Base-by-base conservation (phyloP, 1,140 invertebrate species). In the Micrasema longulum region DNA sequence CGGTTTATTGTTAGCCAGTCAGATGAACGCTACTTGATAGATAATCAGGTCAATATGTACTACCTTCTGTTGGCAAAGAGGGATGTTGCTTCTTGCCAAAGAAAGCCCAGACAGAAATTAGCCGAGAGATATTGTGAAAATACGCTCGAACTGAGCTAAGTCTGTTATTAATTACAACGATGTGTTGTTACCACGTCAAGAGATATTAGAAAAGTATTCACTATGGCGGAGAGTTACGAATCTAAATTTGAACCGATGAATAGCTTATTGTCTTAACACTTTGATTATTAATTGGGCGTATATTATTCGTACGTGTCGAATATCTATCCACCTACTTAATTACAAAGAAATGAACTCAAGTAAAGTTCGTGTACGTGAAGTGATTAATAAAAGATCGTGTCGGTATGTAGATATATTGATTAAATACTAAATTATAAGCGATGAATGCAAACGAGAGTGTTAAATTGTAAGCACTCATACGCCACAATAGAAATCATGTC, bases 251-350 rank as follows among this genome's bases (percentile, higher is more conserved):
- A 45, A 9, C 23, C 16, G 60, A 47, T 14, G 45, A n/a, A n/a
- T n/a, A n/a, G 41, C 60, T 4, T 62, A 64, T 31, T 64, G 60
- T 64, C 22, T 64, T 14, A 23, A 31, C 23, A 26, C 26, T 16
- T 63, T 64, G 26, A 64, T 64, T 31, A 31, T 31, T 48, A 64
- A 48, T 64, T 48, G 60, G 60, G 60, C 60, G 60, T 22, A 47
- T 64, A 26, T 22, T n/a, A 63, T 16, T n/a, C 35, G 55, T 41
- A 22, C 36, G 55, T 20, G 12, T 31, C 26, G 26, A 31, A 31
- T 31, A 31, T 7, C 26, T 31, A 31, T 31, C 26, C 26, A 31
- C 26, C 26, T 31, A 31, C 26, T 31, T 31, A n/a, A n/a, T n/a
- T 52, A 31, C 10, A 1, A 38, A 60, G 50, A 53, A 53, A 53